Base-by-base conservation (phyloP, 2,113 vertebrate species). In the Tetrao urogallus region DNA sequence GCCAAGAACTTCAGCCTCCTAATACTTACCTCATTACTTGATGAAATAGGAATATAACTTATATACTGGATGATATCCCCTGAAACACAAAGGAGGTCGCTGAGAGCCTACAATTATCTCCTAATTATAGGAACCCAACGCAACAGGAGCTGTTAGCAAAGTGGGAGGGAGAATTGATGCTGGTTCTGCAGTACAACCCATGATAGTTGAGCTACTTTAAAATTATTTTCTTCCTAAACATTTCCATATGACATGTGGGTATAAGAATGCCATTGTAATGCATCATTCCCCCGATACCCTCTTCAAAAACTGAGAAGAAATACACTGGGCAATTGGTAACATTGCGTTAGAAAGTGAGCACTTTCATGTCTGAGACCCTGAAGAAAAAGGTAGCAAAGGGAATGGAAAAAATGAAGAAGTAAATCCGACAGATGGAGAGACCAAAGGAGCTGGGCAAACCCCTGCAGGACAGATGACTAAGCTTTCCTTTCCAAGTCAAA, bases 381-480 rank as follows among this genome's bases (percentile, higher is more conserved):
- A 82, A 84, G 74, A 87, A 81, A 43, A 34, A 85, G 47, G 66
- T 7, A 65, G 22, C 54, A 56, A 42, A 92, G 82, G 89, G 88
- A 91, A 92, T 38, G 88, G 89, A 93, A 95, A 91, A 92, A 92
- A 47, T 86, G 56, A 92, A 80, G 65, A 32, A 90, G 79, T 28
- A 71, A 83, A 84, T 96, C 69, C 58, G 47, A 86, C 88, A 93
- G 80, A 95, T 87, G 79, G 78, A 56, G 87, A 92, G 48, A 36
- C 71, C 69, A 34, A 70, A 94, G 85, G 43, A 94, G 73, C 70
- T 93, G 83, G 91, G 71, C 94, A 94, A 94, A 88, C 57, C 82
- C 71, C 86, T 85, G 78, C 83, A 90, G 91, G 74, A 94, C 36
- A 32, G 88, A 36, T 96, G 95, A 96, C 82, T 93, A 86, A 96